Conservation (phyloP, 2,888 invertebrate species). For the Hoplodrina ambigua region DNA sequence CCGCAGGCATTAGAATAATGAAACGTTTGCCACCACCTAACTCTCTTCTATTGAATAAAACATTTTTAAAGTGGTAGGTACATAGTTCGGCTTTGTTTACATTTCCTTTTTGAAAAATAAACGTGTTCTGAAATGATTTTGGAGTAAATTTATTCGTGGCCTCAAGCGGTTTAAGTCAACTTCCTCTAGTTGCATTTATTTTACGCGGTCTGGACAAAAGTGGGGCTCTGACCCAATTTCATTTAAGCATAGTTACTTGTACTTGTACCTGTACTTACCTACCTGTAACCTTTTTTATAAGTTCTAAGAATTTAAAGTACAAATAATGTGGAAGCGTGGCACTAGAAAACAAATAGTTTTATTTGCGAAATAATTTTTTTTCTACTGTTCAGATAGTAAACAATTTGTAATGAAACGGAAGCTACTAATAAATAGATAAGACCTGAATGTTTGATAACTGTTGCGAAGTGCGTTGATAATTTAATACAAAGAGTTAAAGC, state of each 20-base stretch:
- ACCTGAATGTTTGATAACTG: slow-evolving; percentile 39
- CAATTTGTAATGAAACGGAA: slow-evolving; percentile 18
- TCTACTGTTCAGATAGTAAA: slow-evolving; percentile 3
- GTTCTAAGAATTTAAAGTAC: not conserved
- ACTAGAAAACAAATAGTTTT: slow-evolving; percentile 37
- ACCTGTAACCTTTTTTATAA: slow-evolving; percentile 14
- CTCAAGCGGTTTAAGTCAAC: slow-evolving; percentile 50
- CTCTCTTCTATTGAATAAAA: slow-evolving; percentile 80
- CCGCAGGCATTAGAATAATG: slow-evolving; percentile 87
- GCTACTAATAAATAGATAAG: slow-evolving; percentile 13
- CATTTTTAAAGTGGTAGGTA: slow-evolving; percentile 71
- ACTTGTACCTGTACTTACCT: slow-evolving; percentile 12
- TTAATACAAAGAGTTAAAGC: slow-evolving; percentile 30
- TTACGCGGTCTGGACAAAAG: slow-evolving; percentile 50
- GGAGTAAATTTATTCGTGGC: slow-evolving; percentile 56
- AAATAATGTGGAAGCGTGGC: slow-evolving; percentile 7
- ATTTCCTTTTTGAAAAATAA: slow-evolving; percentile 52
- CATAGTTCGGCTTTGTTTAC: slow-evolving; percentile 58
- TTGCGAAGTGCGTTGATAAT: slow-evolving; percentile 35
- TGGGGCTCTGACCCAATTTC: slow-evolving; percentile 54
- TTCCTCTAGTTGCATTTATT: slow-evolving; percentile 60
- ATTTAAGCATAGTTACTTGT: slow-evolving; percentile 36
- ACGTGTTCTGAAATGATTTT: slow-evolving; percentile 56
- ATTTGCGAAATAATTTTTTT: not conserved
- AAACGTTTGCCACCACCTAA: slow-evolving; percentile 80